phyloP scores from a whole-genome alignment of 2,888 invertebrate species.

The Pterobdella sp. region DNA sequence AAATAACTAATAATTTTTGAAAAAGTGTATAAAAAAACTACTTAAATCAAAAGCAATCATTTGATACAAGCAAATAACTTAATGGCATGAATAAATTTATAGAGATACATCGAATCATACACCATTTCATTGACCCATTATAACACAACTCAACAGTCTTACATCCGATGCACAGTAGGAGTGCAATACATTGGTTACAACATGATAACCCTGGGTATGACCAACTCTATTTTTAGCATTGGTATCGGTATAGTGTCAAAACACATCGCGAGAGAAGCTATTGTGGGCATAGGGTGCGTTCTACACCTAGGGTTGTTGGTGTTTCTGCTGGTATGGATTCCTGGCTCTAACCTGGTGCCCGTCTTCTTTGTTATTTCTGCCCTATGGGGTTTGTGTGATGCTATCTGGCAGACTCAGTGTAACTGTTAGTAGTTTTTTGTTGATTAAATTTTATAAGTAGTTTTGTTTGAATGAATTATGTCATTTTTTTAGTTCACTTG shows the following conservation, averaged over 20 bases:
- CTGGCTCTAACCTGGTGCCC: constrained; percentile 40
- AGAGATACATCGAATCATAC: too few species aligned
- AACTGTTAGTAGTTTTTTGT: constrained; percentile 44
- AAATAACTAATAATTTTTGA: too few species aligned
- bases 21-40: too few species aligned
- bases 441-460: neutral
- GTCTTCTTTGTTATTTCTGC: constrained; percentile 48
- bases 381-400: constrained; percentile 50
- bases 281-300: constrained; percentile 40
- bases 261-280: constrained; percentile 48
- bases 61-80: too few species aligned
- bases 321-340: constrained; percentile 49
- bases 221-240: constrained; percentile 46
- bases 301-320: constrained; percentile 43
- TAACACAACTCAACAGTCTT: constrained; percentile 42
- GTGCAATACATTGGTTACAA: constrained; percentile 48
- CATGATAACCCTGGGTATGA: constrained; percentile 49
- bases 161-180: constrained; percentile 48
- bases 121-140: neutral
- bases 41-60: too few species aligned
- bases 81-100: too few species aligned
- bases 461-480: neutral
- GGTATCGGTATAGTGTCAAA: constrained; percentile 45
- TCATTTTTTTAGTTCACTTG: too few species aligned
- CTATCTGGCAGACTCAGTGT: constrained; percentile 51